Evolutionary conservation across 2,113 vertebrate species (phyloP).

Genomic region (Lycocorax pyrrhopterus): DNA sequence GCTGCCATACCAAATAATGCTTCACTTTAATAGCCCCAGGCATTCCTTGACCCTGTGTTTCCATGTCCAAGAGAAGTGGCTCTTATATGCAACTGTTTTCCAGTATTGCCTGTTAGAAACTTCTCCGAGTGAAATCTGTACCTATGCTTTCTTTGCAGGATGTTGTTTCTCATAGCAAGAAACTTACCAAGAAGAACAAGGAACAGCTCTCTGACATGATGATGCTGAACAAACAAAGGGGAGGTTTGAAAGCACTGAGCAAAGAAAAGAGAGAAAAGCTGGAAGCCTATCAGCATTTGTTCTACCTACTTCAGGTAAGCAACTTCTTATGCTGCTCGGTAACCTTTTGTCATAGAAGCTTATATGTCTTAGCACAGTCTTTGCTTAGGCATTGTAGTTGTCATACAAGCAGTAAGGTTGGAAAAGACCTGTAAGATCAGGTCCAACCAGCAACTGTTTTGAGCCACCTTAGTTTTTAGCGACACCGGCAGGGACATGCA

Average conservation of each 20-base stretch:
- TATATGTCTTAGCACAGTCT: not conserved
- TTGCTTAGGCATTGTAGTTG: not conserved
- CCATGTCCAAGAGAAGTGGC: rapidly evolving
- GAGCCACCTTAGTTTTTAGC: not conserved
- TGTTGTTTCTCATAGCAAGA: constrained; percentile 98
- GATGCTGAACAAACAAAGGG: constrained; percentile 95
- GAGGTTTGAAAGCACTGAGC: constrained; percentile 94
- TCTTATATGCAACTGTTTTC: not conserved
- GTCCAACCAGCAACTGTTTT: not conserved
- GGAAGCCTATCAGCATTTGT: constrained; percentile 95
- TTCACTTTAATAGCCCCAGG: not conserved
- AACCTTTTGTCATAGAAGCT: not conserved
- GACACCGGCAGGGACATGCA: no score
- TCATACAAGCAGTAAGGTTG: not conserved
- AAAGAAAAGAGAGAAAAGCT: constrained; percentile 95
- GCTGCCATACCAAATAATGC: not conserved
- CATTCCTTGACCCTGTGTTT: not conserved
- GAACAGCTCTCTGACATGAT: constrained; percentile 94
- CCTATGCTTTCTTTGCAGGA: constrained; percentile 73
- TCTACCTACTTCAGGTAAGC: constrained; percentile 90
- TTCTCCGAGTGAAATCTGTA: not conserved
- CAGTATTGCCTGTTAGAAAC: not conserved
- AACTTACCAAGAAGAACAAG: constrained; percentile 97
- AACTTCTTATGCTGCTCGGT: rapidly evolving
- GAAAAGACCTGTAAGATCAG: not conserved